phyloP scores from a whole-genome alignment of 2,113 vertebrate genomes.

The Phylloscopus trochilus region DNA sequence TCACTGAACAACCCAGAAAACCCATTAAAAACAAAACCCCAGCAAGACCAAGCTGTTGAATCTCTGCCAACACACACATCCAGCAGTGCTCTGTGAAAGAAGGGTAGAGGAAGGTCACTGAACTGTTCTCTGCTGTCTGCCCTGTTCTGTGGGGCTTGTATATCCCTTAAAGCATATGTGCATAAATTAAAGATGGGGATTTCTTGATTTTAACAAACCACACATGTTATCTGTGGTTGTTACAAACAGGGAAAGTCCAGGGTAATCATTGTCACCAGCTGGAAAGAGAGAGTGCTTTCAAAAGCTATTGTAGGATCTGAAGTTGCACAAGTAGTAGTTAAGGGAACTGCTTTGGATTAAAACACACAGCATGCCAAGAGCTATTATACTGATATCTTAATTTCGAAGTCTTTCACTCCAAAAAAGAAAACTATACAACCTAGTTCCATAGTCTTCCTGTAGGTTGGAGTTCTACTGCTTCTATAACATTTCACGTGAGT shows the following conservation, averaged over 20 bases:
- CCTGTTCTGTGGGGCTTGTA: neutral
- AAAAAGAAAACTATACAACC: neutral
- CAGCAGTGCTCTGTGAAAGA: neutral
- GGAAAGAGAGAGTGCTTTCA: neutral
- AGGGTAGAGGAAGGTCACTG: neutral
- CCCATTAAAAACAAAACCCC: neutral
- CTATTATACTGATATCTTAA: neutral
- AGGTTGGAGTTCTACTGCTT: neutral
- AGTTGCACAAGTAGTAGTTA: neutral
- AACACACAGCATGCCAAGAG: neutral
- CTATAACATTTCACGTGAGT: neutral
- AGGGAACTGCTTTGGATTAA: neutral
- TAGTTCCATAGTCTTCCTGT: neutral
- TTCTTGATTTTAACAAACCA: neutral
- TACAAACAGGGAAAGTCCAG: neutral
- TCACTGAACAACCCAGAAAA: neutral
- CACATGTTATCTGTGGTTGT: neutral
- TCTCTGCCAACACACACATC: neutral
- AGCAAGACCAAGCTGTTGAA: neutral
- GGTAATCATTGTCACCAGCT: neutral
- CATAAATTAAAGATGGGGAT: neutral
- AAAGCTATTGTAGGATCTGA: neutral
- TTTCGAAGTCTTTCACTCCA: neutral
- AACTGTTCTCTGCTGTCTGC: neutral
- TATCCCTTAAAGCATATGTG: neutral